These are phyloP conservation scores for Scotopteryx bipunctaria DNA, from an alignment of 2,888 invertebrate genomes.

Conservation along the genomic window DNA sequence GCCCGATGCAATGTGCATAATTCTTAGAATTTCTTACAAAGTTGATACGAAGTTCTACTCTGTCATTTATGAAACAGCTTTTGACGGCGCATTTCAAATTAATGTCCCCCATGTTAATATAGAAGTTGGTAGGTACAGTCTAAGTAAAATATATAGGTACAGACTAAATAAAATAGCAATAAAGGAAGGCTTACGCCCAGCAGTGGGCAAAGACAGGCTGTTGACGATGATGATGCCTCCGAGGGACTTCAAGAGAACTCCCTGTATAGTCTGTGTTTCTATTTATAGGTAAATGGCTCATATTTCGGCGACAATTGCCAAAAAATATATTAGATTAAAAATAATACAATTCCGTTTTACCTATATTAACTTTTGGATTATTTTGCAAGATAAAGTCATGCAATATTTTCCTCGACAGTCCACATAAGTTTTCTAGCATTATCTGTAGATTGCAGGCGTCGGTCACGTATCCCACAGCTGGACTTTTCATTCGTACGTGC, in stretches of 20 bases:
- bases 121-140: slow-evolving; percentile 1
- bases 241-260: no score
- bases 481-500: slow-evolving; percentile 68
- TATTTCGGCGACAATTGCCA: no score
- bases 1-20: background rate
- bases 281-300: no score
- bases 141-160: slow-evolving; percentile 4
- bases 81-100: slow-evolving; percentile 13
- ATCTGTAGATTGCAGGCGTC: slow-evolving; percentile 49
- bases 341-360: no score
- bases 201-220: no score
- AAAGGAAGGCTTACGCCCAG: no score
- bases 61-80: slow-evolving; percentile 12
- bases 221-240: no score
- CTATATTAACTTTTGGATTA: no score
- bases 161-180: no score
- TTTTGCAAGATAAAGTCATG: no score
- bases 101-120: background rate
- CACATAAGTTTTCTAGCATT: slow-evolving; percentile 35
- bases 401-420: slow-evolving; percentile 9
- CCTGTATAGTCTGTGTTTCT: no score
- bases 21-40: slow-evolving; percentile 9
- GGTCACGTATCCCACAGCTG: slow-evolving; percentile 60
- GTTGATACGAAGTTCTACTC: slow-evolving; percentile 3
- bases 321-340: no score